phyloP scores from a whole-genome alignment of 2,113 vertebrate species.

The Podarcis muralis region DNA sequence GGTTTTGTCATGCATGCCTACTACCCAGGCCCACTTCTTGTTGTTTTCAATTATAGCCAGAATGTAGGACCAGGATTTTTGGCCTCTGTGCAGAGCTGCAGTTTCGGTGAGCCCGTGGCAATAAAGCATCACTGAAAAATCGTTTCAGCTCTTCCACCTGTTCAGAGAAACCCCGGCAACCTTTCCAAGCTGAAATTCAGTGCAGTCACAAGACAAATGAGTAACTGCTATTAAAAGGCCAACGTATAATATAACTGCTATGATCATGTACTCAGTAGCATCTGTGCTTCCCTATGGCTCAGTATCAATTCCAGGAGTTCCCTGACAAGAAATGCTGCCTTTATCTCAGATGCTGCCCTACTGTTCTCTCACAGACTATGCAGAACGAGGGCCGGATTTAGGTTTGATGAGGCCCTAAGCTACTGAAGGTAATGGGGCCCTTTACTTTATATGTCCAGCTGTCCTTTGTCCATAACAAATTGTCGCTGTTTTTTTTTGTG shows the following conservation, averaged over 20 bases:
- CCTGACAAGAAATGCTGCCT: neutral
- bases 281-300: neutral
- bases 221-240: conserved; percentile 12
- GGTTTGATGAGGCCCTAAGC: no score
- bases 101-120: conserved; percentile 27
- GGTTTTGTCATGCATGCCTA: no score
- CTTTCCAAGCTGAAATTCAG: conserved; percentile 3
- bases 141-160: conserved; percentile 38
- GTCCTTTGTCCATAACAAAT: no score
- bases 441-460: no score
- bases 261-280: neutral
- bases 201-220: conserved; percentile 31
- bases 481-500: no score
- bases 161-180: conserved; percentile 24
- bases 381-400: neutral
- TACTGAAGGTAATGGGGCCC: no score
- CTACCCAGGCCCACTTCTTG: no score
- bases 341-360: neutral
- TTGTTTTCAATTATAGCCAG: no score
- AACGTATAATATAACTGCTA: neutral
- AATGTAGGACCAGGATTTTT: neutral
- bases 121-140: conserved; percentile 31
- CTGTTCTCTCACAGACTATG: neutral
- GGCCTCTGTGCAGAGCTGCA: neutral
- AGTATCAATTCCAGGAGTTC: neutral